A percentile compares a stretch with the other conserved stretches of the same genome.
These are phyloP conservation scores for Gymnopithys bicolor DNA, from an alignment of 2,797 vertebrate genomes.

Conservation along the genomic window DNA sequence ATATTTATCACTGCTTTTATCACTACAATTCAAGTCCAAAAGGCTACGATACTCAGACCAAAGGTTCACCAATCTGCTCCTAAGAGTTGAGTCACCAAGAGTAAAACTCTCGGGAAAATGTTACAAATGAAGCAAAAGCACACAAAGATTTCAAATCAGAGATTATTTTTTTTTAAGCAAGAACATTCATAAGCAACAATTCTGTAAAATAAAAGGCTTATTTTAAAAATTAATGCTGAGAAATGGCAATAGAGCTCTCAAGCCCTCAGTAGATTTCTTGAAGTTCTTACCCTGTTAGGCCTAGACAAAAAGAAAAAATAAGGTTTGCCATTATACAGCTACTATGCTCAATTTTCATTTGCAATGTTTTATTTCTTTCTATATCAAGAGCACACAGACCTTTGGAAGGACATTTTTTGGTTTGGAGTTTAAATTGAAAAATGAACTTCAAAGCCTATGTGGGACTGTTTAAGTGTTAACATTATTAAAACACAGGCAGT, in stretches of 20 bases:
- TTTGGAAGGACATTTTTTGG: slow-evolving; percentile 47
- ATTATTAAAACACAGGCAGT: slow-evolving; percentile 30
- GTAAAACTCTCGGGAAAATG: neutral
- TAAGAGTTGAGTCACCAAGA: neutral
- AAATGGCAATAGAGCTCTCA: neutral
- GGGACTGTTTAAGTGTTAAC: slow-evolving; percentile 36
- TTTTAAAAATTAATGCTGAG: neutral
- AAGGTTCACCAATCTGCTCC: neutral
- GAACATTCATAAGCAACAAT: neutral
- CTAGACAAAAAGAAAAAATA: neutral
- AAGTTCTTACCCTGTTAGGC: neutral
- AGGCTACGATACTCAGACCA: neutral
- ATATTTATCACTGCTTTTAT: slow-evolving; percentile 31
- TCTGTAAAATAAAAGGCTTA: neutral
- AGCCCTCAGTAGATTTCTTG: neutral
- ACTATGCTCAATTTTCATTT: neutral
- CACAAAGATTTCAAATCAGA: neutral
- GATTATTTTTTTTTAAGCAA: neutral
- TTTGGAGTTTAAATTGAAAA: slow-evolving; percentile 47
- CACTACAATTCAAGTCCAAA: neutral
- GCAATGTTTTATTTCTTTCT: neutral
- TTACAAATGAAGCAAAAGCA: neutral
- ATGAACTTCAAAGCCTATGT: slow-evolving; percentile 43
- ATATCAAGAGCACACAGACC: neutral
- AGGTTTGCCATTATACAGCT: neutral